Evolutionary conservation across 2,888 invertebrate genomes (phyloP).

Genomic region (Nomada fucata): DNA sequence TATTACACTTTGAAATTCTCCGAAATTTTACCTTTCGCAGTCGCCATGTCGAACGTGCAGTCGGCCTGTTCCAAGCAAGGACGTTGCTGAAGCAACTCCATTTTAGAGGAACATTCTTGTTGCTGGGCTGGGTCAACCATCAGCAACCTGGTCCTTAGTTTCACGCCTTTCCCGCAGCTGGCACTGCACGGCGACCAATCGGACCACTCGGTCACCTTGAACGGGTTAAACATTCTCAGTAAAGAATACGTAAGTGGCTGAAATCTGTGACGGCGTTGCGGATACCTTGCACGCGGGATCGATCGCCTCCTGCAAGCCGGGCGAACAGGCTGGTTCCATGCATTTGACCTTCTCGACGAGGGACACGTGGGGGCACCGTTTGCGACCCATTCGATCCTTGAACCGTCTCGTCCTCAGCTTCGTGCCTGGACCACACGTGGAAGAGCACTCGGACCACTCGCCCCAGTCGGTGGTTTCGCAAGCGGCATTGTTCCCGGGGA

Average conservation of each 20-base stretch:
- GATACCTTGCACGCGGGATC: constrained; percentile 87
- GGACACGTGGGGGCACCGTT: constrained; percentile 92
- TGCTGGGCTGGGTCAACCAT: constrained; percentile 88
- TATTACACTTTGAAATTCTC: background rate
- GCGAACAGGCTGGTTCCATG: constrained; percentile 89
- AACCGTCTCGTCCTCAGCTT: constrained; percentile 90
- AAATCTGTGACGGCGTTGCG: background rate
- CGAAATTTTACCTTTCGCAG: constrained; percentile 88
- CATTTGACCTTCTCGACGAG: constrained; percentile 93
- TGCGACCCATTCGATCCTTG: constrained; percentile 89
- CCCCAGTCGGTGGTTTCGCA: constrained; percentile 91
- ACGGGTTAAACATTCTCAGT: background rate
- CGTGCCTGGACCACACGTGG: constrained; percentile 92
- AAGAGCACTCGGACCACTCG: constrained; percentile 94
- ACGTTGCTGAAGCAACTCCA: constrained; percentile 91
- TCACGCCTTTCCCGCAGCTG: constrained; percentile 93
- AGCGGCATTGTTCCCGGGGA: constrained; percentile 82
- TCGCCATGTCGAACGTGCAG: constrained; percentile 90
- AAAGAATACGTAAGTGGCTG: background rate
- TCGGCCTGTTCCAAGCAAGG: constrained; percentile 88
- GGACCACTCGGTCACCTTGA: constrained; percentile 93
- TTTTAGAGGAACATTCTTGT: constrained; percentile 88
- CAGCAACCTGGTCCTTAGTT: constrained; percentile 89
- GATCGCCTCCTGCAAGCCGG: constrained; percentile 85
- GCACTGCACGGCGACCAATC: constrained; percentile 97